Evolutionary conservation across 1,140 invertebrate species (phyloP).

Genomic region (Heliconius nattereri): DNA sequence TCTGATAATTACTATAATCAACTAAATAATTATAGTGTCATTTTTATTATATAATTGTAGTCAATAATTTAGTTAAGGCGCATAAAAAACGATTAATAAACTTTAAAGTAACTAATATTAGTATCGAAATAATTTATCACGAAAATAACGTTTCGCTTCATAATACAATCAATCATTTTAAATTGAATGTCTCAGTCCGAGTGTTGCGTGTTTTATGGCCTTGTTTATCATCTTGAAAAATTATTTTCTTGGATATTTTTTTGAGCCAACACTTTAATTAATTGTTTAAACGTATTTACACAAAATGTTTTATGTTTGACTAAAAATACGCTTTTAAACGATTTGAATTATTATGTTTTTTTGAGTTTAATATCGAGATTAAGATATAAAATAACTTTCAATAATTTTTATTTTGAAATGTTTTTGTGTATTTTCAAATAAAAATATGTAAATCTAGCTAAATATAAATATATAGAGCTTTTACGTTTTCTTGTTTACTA

Average conservation of each 20-base stretch:
- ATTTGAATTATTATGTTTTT: not conserved
- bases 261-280: slow-evolving; percentile 24
- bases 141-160: slow-evolving; percentile 34
- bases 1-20: slow-evolving; percentile 15
- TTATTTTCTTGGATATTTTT: slow-evolving; percentile 16
- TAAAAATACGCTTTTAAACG: not conserved
- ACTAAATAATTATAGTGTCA: not conserved
- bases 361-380: not conserved
- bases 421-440: too few species aligned
- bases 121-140: slow-evolving; percentile 29
- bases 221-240: slow-evolving; percentile 40
- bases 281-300: slow-evolving; percentile 18
- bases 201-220: slow-evolving; percentile 45
- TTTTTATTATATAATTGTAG: not conserved
- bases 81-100: slow-evolving; percentile 12
- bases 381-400: not conserved
- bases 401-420: not conserved
- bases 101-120: slow-evolving; percentile 19
- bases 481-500: too few species aligned
- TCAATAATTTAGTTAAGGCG: not conserved
- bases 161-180: slow-evolving; percentile 51
- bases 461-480: too few species aligned
- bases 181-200: slow-evolving; percentile 49
- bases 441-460: too few species aligned
- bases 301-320: not conserved